Evolutionary conservation across 2,888 invertebrate genomes (phyloP).

Genomic region (Nomada lathburiana): DNA sequence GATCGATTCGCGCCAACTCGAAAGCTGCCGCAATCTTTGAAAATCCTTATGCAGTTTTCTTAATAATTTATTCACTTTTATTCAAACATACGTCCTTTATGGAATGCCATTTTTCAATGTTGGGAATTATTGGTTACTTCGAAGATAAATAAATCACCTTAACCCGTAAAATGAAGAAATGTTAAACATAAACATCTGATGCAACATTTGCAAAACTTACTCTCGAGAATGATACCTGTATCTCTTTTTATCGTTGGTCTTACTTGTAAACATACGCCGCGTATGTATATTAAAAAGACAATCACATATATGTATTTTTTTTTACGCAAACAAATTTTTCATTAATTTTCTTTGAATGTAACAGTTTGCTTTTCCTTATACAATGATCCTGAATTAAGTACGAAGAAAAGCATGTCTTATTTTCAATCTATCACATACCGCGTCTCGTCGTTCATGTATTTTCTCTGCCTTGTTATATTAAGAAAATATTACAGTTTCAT

Average conservation of each 20-base stretch:
- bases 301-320: neutral
- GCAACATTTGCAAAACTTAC: conserved; percentile 42
- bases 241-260: conserved; percentile 35
- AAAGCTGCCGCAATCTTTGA: conserved; percentile 59
- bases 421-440: no score
- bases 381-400: no score
- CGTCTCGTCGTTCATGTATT: no score
- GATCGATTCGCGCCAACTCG: conserved; percentile 56
- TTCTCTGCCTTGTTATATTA: neutral
- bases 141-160: neutral
- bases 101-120: no score
- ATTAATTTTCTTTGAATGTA: no score
- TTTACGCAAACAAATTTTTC: neutral
- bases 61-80: neutral
- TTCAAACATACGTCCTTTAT: neutral
- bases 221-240: conserved; percentile 36
- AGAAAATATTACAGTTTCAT: neutral
- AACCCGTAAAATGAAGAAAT: neutral
- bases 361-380: no score
- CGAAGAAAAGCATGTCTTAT: no score
- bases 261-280: conserved; percentile 13
- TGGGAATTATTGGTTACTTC: neutral
- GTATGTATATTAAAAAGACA: neutral
- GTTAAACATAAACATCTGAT: conserved; percentile 45
- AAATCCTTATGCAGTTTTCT: conserved; percentile 53